These are phyloP conservation scores for Oplegnathus fasciatus DNA, from an alignment of 2,113 vertebrate genomes.

Conservation along the genomic window DNA sequence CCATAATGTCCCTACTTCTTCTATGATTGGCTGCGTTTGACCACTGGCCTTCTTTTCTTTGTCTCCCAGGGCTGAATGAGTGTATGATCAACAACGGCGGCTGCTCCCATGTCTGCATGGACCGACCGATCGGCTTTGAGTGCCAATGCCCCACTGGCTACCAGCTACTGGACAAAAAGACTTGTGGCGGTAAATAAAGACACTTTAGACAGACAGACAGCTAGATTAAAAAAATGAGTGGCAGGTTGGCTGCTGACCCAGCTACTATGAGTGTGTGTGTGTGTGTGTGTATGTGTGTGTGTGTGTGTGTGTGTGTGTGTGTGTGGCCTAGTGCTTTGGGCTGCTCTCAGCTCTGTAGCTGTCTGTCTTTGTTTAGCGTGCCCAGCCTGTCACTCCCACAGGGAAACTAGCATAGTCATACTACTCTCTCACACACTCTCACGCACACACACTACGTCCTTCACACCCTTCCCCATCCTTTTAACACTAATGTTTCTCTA, in stretches of 20 bases:
- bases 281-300: background rate
- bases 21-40: conserved; percentile 22
- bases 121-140: conserved; percentile 93
- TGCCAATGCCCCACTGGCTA: conserved; percentile 95
- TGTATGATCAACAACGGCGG: conserved; percentile 95
- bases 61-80: conserved; percentile 83
- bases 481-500: conserved; percentile 42
- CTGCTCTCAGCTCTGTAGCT: conserved; percentile 31
- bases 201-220: conserved; percentile 2
- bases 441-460: conserved; percentile 38
- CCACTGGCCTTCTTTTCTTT: conserved; percentile 36
- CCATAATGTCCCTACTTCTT: background rate
- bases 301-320: conserved; percentile 4
- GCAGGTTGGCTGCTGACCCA: conserved; percentile 18
- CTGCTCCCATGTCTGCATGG: conserved; percentile 96
- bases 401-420: conserved; percentile 29
- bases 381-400: conserved; percentile 35
- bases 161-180: conserved; percentile 96
- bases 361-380: conserved; percentile 38
- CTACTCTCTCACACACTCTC: background rate
- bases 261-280: conserved; percentile 6
- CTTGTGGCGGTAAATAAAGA: conserved; percentile 92
- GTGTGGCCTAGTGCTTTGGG: conserved; percentile 12
- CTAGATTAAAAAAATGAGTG: background rate
- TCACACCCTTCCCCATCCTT: conserved; percentile 60